Base-by-base conservation (phyloP, 2,888 invertebrate species). In the Bombylius major region DNA sequence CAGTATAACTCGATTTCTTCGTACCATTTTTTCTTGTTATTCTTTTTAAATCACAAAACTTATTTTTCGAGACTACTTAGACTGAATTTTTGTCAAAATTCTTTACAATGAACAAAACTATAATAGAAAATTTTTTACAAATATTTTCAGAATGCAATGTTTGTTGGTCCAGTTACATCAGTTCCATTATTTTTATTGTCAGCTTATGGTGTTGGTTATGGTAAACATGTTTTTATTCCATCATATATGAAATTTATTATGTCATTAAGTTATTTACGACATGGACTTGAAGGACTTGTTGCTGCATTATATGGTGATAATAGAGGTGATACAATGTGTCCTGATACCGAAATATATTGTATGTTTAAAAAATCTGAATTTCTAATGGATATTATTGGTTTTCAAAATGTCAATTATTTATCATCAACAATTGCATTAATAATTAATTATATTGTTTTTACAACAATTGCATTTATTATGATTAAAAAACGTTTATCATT, bases 181-280 rank as follows among this genome's bases (percentile, higher is more conserved):
- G 94, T 94, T 6, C 95, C 95, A 0, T 76, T 96, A 12, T 89
- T 96, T 81, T 73, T 96, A 56, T 78, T 95, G 51, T 87, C 94
- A 6, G 88, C 86, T 0, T 88, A 89, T 67, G 89, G 95, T 39
- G 86, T 95, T 65, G 95, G 95, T 6, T 84, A 83, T 58, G 89
- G 87, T 2, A 77, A 79, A n/a, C 76, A 79, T 1, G 83, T 86
- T 0, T 79, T 69, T 52, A 66, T 88, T 31, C 86, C 94, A 0
- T 69, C 82, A 0, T 79, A 87, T 62, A 84, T 95, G 70, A 80
- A 82, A 62, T 75, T 93, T 65, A 77, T 89, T 0, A 86, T 94
- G 76, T 86, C 89, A 61, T 78, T 86, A 54, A 93, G 92, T 58
- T 94, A 86, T 70, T 78, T 93, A 56, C 80, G 92, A 11, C 83